Conservation (phyloP, 1,140 invertebrate genomes). For the Eriosoma lanigerum region DNA sequence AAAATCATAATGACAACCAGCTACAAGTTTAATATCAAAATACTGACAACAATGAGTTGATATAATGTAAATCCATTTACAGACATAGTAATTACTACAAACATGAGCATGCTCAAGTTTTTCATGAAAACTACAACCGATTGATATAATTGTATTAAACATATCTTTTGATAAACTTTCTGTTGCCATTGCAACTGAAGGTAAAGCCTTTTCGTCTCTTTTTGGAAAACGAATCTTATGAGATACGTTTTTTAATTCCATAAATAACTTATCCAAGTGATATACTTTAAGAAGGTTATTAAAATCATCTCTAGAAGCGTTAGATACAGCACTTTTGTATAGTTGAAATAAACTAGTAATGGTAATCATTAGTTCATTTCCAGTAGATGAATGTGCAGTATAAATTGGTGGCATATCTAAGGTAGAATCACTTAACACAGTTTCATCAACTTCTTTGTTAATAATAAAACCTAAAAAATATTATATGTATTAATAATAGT, state of each 20-base stretch:
- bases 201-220: not conserved
- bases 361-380: no score
- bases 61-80: conserved; percentile 34
- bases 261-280: conserved; percentile 42
- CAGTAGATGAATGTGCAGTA: no score
- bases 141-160: not conserved
- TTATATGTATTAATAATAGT: no score
- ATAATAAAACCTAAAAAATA: conserved; percentile 39
- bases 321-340: not conserved
- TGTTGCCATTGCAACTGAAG: conserved; percentile 34
- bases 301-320: conserved; percentile 14
- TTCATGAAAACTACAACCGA: conserved; percentile 38
- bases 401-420: no score
- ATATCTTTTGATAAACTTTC: conserved; percentile 32
- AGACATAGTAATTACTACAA: conserved; percentile 34
- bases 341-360: not conserved
- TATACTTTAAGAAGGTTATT: conserved; percentile 10
- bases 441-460: conserved; percentile 22
- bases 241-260: conserved; percentile 23
- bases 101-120: not conserved
- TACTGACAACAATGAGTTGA: conserved; percentile 31
- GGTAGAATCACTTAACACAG: not conserved
- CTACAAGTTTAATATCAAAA: conserved; percentile 11
- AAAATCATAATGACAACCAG: conserved; percentile 31
- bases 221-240: not conserved